Evolutionary conservation across 2,888 invertebrate genomes (phyloP).

Genomic region (Spilosoma lubricipeda): DNA sequence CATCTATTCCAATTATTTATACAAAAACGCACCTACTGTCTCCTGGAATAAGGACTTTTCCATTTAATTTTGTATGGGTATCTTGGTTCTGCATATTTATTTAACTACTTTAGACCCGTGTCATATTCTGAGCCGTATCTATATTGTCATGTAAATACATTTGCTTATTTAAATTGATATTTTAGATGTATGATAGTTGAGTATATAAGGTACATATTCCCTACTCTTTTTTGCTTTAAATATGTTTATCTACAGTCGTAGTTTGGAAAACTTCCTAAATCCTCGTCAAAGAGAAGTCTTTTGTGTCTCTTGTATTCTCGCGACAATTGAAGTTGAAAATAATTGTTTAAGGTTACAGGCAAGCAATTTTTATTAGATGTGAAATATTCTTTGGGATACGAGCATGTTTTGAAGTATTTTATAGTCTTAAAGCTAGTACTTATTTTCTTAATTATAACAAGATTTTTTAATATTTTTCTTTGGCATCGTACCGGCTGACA

Average conservation of each 20-base stretch:
- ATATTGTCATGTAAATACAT: slow-evolving; percentile 39
- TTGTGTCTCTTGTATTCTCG: no score
- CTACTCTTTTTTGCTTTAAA: background rate
- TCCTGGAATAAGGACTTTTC: slow-evolving; percentile 18
- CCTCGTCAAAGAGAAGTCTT: background rate
- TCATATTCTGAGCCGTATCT: slow-evolving; percentile 61
- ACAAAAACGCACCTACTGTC: slow-evolving; percentile 42
- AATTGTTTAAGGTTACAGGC: no score
- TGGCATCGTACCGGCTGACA: no score
- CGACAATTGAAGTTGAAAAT: no score
- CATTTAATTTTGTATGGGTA: slow-evolving; percentile 4
- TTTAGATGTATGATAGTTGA: background rate
- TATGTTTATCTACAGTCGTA: no score
- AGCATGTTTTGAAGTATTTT: no score
- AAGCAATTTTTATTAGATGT: no score
- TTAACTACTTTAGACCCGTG: slow-evolving; percentile 61
- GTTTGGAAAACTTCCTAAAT: background rate
- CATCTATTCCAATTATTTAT: slow-evolving; percentile 28
- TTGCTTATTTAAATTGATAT: slow-evolving; percentile 13
- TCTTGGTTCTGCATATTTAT: slow-evolving; percentile 49
- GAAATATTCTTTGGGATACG: no score
- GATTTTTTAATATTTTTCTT: no score
- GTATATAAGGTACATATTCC: background rate
- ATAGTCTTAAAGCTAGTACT: no score
- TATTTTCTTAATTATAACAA: no score